These are phyloP conservation scores for Manacus vitellinus DNA, from an alignment of 2,113 vertebrate genomes.

Conservation along the genomic window DNA sequence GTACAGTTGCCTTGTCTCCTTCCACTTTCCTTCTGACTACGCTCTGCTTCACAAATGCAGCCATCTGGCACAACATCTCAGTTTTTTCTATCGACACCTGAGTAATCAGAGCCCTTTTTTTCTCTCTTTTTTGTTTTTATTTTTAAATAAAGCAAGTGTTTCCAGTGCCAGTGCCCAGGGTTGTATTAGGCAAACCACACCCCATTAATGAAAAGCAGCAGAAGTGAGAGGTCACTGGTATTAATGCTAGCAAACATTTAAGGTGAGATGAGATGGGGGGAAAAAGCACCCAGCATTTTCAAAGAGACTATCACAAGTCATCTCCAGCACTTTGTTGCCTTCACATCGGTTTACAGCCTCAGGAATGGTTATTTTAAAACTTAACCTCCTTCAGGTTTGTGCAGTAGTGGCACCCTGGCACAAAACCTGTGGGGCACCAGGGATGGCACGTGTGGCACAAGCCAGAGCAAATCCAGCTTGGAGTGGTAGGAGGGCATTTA, in stretches of 20 bases:
- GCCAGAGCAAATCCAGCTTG: background rate
- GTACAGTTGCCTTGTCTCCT: constrained; percentile 30
- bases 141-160: background rate
- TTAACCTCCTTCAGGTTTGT: background rate
- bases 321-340: background rate
- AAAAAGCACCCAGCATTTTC: background rate
- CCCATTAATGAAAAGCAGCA: background rate
- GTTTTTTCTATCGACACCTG: constrained; percentile 26
- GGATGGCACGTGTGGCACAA: rapidly evolving
- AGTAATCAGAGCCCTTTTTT: constrained; percentile 20
- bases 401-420: background rate
- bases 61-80: constrained; percentile 18
- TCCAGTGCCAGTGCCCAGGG: background rate
- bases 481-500: background rate
- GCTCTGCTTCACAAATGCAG: constrained; percentile 21
- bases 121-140: background rate
- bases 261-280: background rate
- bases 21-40: constrained; percentile 40
- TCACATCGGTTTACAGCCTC: background rate
- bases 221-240: background rate
- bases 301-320: background rate
- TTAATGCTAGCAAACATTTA: background rate
- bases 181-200: background rate
- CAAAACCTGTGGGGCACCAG: background rate
- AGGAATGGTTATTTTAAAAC: background rate